Evolutionary conservation across 1,140 invertebrate species (phyloP).

Genomic region (Caerostris extrusa): DNA sequence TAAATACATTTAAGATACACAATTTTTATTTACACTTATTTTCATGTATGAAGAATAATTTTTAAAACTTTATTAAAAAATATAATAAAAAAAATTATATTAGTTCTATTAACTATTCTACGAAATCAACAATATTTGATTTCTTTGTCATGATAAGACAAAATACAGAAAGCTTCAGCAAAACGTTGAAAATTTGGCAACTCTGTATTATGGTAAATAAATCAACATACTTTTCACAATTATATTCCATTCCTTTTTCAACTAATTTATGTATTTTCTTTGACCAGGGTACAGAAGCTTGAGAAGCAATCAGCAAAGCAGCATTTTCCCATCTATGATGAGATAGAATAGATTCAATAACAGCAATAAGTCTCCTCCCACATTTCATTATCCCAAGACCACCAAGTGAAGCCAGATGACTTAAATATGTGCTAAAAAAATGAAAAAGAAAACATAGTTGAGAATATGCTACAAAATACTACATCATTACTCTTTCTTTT

Average conservation of each 20-base stretch:
- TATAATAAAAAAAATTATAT: too few relatives aligned
- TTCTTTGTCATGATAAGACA: too few relatives aligned
- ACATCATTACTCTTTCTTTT: too few relatives aligned
- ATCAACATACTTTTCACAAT: slow-evolving; percentile 7
- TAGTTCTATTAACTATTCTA: too few relatives aligned
- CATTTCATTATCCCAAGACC: slow-evolving; percentile 13
- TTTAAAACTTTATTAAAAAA: too few relatives aligned
- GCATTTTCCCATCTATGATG: background rate
- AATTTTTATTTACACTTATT: too few relatives aligned
- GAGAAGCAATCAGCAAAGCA: slow-evolving; percentile 16
- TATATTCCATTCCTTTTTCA: slow-evolving; percentile 20
- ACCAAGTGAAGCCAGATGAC: slow-evolving; percentile 28
- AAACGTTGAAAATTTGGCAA: too few relatives aligned
- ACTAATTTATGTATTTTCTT: slow-evolving; percentile 24
- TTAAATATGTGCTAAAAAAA: background rate
- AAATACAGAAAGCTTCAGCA: too few relatives aligned
- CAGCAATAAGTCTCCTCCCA: slow-evolving; percentile 56
- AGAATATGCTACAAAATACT: too few relatives aligned
- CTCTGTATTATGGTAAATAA: background rate
- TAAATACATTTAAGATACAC: too few relatives aligned
- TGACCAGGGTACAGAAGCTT: slow-evolving; percentile 56
- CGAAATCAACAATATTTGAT: too few relatives aligned
- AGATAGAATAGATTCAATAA: slow-evolving; percentile 6
- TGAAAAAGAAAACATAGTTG: background rate
- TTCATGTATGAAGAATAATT: too few relatives aligned